Evolutionary conservation across 2,797 vertebrate genomes (phyloP).

Genomic region (Melanotaenia nigrans): DNA sequence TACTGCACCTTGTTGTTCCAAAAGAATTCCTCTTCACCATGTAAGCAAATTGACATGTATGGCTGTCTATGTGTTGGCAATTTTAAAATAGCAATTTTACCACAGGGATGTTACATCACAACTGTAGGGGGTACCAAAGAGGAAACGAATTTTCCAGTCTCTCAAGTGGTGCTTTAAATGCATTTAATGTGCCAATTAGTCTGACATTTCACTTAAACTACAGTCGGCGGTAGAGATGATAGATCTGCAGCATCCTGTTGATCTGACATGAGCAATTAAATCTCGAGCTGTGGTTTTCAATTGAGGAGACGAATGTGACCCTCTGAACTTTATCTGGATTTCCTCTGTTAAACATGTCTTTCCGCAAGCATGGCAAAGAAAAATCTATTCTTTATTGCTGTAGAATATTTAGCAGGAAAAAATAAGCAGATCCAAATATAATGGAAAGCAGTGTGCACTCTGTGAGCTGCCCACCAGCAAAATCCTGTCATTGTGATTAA

Average conservation of each 20-base stretch:
- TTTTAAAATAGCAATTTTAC: too few species aligned
- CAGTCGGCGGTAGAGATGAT: background rate
- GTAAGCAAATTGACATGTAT: too few species aligned
- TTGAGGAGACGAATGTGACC: background rate
- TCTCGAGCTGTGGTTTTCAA: slow-evolving; percentile 13
- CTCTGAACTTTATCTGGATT: slow-evolving; percentile 31
- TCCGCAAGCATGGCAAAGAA: background rate
- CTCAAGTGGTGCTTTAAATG: background rate
- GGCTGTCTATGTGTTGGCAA: too few species aligned
- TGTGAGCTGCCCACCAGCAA: slow-evolving; percentile 39
- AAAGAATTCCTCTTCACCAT: too few species aligned
- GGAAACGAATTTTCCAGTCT: background rate
- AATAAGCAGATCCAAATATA: slow-evolving; percentile 38
- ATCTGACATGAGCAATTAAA: slow-evolving; percentile 13
- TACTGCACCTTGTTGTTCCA: too few species aligned
- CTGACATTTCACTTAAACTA: slow-evolving; percentile 19
- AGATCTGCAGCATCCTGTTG: slow-evolving; percentile 20
- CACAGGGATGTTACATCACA: background rate
- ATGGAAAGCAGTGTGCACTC: slow-evolving; percentile 12
- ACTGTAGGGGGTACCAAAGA: background rate
- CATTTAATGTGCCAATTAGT: background rate
- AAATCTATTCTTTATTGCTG: background rate
- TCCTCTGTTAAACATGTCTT: slow-evolving; percentile 10
- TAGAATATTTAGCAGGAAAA: slow-evolving; percentile 31
- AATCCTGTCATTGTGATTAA: slow-evolving; percentile 58